Evolutionary conservation across 2,113 vertebrate species (phyloP), one percentile per base, ranked within the genome.

Genomic region (Chaenogobius annularis): DNA sequence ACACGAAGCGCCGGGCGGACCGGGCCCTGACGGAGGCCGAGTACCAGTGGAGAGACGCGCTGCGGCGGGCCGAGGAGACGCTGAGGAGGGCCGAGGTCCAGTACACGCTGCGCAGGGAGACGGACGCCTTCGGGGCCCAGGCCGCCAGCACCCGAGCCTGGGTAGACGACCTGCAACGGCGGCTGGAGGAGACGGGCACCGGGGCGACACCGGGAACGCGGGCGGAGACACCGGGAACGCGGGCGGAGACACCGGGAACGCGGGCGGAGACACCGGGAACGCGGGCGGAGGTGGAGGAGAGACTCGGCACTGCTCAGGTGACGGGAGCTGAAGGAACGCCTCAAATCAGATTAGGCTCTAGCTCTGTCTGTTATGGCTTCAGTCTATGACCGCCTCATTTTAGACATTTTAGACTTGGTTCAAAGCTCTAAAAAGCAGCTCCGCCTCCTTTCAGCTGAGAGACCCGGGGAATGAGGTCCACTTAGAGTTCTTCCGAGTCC

Each of bases 221-320:
- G 64, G 75, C 78, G 22, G 75, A 92, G 83, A 70, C 91, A 23
- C 77, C n/a, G n/a, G 92, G 92, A 9, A 89, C 50, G 70, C 75
- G 66, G 64, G 75, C 78, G 22, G 75, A 92, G 83, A n/a, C n/a
- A n/a, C n/a, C n/a, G 26, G 26, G 26, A 4, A 31, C 26, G 26
- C 26, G 26, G 26, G 26, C 26, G 26, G 26, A 31, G 26, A n/a
- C n/a, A n/a, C n/a, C n/a, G 26, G 26, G 26, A 4, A 31, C 26
- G 26, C 26, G 26, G 26, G 26, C 26, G 26, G 26, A 31, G 26
- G 2, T 31, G 26, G 26, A 92, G 77, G 83, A 81, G 26, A 55
- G 83, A 10, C 82, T 90, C 17, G 75, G 73, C 74, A 68, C 74
- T 8, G 79, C 83, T n/a, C 81, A 88, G 84, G 91, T 92, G 48